Conservation (phyloP, 2,888 invertebrate species). For the Xestia xanthographa region DNA sequence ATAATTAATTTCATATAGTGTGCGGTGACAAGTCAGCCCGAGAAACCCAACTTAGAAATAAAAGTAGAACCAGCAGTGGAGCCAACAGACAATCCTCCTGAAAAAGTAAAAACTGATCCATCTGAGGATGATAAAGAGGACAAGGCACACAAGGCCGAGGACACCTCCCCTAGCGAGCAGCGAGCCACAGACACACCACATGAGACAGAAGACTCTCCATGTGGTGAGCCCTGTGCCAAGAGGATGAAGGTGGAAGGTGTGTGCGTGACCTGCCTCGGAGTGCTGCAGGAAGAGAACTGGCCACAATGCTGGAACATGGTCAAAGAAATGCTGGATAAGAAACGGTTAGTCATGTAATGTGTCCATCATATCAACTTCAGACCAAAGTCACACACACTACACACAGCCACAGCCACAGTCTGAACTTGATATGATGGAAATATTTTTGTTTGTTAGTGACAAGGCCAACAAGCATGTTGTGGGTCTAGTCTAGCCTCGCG, state of each 20-base stretch:
- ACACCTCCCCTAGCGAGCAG: background rate
- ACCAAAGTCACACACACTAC: too few species aligned
- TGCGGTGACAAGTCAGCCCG: background rate
- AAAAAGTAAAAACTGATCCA: background rate
- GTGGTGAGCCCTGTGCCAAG: slow-evolving; percentile 66
- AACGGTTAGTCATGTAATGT: slow-evolving; percentile 77
- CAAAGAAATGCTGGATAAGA: slow-evolving; percentile 88
- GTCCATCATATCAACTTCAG: too few species aligned
- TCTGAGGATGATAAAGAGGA: background rate
- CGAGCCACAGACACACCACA: background rate
- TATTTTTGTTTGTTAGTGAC: background rate
- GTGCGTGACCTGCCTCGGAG: slow-evolving; percentile 93
- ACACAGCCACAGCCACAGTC: too few species aligned
- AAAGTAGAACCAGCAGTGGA: background rate
- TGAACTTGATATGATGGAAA: too few species aligned
- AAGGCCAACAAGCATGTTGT: too few species aligned
- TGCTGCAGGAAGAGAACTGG: slow-evolving; percentile 92
- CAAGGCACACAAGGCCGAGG: background rate
- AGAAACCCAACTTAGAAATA: background rate
- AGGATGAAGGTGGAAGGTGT: slow-evolving; percentile 88
- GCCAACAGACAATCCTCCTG: background rate
- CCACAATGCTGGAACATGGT: slow-evolving; percentile 87
- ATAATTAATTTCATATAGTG: slow-evolving; percentile 8
- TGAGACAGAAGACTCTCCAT: slow-evolving; percentile 2
- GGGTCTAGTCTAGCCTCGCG: too few species aligned